Evolutionary conservation across 2,797 vertebrate genomes (phyloP), one percentile per base, ranked within the genome.

Genomic region (Podarcis lilfordi): DNA sequence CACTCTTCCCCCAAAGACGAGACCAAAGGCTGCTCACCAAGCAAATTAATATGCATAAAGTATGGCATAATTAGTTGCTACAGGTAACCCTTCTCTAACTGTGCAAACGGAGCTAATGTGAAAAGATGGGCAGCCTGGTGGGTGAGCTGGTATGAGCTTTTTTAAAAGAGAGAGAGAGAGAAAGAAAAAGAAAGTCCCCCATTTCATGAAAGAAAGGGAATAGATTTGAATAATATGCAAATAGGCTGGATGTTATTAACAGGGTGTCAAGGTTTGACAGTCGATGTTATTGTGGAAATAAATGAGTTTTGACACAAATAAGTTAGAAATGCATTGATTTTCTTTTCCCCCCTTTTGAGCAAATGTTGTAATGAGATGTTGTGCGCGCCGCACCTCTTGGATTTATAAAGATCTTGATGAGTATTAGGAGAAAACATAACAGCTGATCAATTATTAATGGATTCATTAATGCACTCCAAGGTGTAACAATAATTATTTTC

Each of bases 301-400:
- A 98, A 97, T 98, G 97, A 97, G 97, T 97, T 97, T 97, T 97
- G 97, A 98, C 97, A 97, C 96, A 97, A 97, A 97, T 97, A 97
- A 96, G 96, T 97, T 97, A 97, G 96, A 96, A 97, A 97, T 96
- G 97, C 97, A 97, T 97, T 96, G 97, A 97, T 97, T 97, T 96
- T 94, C 72, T 74, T 37, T 50, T 19, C 15, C 27, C 61, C 64
- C 71, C 40, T 74, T 85, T 97, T 96, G 96, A 97, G 96, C 96
- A 96, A 97, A 97, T 91, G 95, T 96, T 91, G 93, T 96, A 97
- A 97, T 96, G 95, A 97, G 97, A 97, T 95, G 96, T 96, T 97
- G 95, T 89, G 89, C 93, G 95, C 61, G 61, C 93, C 92, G 95
- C 94, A 94, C 89, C 94, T 95, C 93, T 55, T 55, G 92, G 96